Percentiles rank a stretch among this genome's conserved stretches.
Evolutionary conservation across 2,797 vertebrate genomes (phyloP).

Genomic region (Hippocampus kuda): DNA sequence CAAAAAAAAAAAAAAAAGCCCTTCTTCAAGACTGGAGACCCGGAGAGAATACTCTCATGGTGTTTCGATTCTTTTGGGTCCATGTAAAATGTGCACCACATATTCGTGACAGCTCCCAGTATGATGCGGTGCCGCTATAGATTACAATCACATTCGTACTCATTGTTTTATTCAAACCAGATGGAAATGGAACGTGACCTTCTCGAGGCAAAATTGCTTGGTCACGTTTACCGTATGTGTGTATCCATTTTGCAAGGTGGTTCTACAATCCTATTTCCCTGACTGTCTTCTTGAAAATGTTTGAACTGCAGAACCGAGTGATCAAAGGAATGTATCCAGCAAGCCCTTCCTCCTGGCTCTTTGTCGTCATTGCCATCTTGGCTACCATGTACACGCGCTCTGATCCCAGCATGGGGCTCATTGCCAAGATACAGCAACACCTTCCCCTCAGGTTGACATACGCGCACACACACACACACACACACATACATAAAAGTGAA

Average conservation of each 20-base stretch:
- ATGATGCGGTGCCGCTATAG: neutral
- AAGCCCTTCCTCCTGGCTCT: conserved; percentile 78
- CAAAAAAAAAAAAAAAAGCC: no score
- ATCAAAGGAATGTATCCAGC: conserved; percentile 75
- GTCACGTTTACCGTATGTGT: neutral
- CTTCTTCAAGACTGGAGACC: no score
- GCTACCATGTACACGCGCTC: conserved; percentile 73
- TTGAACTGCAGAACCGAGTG: conserved; percentile 66
- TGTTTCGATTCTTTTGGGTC: neutral
- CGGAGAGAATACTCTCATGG: no score
- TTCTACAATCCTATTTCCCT: neutral
- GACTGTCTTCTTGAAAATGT: conserved; percentile 1
- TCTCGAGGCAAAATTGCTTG: neutral
- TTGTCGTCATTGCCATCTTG: conserved; percentile 75
- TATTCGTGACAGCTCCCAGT: neutral
- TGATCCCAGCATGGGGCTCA: conserved; percentile 79
- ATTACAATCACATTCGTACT: neutral
- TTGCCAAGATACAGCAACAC: conserved; percentile 74
- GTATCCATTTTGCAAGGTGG: neutral
- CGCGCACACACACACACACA: neutral
- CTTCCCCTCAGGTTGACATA: conserved; percentile 69
- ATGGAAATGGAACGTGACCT: neutral
- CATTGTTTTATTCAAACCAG: neutral
- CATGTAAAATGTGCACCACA: neutral
- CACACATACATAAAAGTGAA: no score